These are phyloP conservation scores for Sebastes hopkinsi DNA, from an alignment of 2,797 vertebrate genomes.

Conservation along the genomic window DNA sequence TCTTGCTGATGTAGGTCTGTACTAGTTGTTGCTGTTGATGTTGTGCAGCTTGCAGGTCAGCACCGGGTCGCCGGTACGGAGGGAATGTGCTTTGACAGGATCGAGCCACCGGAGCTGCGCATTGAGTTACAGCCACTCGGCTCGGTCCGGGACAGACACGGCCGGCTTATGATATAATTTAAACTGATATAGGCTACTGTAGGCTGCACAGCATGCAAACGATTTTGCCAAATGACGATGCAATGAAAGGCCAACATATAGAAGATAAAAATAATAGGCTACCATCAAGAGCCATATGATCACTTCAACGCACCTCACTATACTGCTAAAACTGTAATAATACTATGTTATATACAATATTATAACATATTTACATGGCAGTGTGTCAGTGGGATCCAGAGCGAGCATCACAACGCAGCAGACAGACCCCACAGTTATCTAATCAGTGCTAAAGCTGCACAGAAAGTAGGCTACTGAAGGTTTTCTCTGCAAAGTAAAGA, in stretches of 20 bases:
- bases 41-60: slow-evolving; percentile 24
- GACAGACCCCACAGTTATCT: background rate
- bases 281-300: background rate
- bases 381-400: background rate
- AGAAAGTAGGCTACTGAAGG: background rate
- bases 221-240: background rate
- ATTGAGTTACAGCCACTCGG: slow-evolving; percentile 76
- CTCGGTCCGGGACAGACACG: slow-evolving; percentile 3
- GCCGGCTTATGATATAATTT: background rate
- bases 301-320: background rate
- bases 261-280: background rate
- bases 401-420: background rate
- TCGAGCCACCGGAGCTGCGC: slow-evolving; percentile 68
- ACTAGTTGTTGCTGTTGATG: background rate
- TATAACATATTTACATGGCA: background rate
- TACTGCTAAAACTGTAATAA: background rate
- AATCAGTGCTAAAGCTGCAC: background rate
- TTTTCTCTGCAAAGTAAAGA: background rate
- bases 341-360: background rate
- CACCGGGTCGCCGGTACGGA: slow-evolving; percentile 8
- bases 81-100: slow-evolving; percentile 78
- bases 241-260: background rate
- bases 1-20: background rate
- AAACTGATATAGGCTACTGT: background rate
- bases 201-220: background rate